Base-by-base conservation (phyloP, 2,888 invertebrate genomes). In the Eupithecia centaureata region DNA sequence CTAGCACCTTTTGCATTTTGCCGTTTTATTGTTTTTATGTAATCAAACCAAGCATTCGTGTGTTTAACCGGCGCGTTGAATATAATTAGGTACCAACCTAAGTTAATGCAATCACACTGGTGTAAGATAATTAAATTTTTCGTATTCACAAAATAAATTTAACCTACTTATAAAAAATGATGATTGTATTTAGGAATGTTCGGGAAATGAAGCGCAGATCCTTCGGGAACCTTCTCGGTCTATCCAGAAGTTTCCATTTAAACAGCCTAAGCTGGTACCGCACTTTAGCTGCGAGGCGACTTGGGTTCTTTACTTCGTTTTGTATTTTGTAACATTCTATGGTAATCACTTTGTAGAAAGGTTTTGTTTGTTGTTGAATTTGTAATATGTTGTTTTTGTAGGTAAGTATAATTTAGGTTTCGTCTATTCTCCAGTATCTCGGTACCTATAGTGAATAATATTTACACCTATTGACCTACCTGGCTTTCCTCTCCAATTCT, bases 401-500 rank as follows among this genome's bases (percentile, higher is more conserved):
- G 5, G 33, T 47, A 47, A 8, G 22, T 47, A n/a, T n/a, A 7
- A 8, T 52, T 52, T 15, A n/a, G 15, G 27, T 27, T 52, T 27
- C 52, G 52, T 13, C 13, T 52, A 13, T 27, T 10, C 33, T 10
- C 33, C 7, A 33, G 42, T 42, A 42, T 18, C n/a, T n/a, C n/a
- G n/a, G 5, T 33, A 33, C 33, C 33, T 52, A 51, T 5, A 47
- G 47, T 47, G 10, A 12, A 22, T 5, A 18, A 22, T 22, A 22
- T 0, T 47, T 22, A n/a, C 13, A 51, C 0, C 27, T 54, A 56
- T 56, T 10, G 52, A 64, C 75, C 73, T 89, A 97, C 98, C 98
- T 98, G 82, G 97, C 96, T 89, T 96, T 97, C 74, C 98, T 94
- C 79, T 96, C 95, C 80, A 97, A 94, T 56, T 94, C 93, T 57